Base-by-base conservation (phyloP, 2,113 vertebrate species). In the Melanerpes aurifrons region DNA sequence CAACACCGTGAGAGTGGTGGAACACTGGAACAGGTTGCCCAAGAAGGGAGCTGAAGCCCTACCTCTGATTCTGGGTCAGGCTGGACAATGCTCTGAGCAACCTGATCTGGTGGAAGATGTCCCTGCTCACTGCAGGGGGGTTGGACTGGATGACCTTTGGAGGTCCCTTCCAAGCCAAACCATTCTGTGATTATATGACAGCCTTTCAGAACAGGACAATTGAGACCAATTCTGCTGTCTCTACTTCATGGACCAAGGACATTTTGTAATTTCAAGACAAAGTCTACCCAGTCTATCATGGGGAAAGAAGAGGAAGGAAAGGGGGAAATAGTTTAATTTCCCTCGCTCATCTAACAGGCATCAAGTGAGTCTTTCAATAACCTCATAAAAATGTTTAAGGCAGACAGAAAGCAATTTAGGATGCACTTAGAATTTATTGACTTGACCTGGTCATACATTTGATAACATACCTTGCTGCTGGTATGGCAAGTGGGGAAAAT, bases 361-460 rank as follows among this genome's bases (percentile, higher is more conserved):
- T 82, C 72, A 82, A 91, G 61, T 1, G 37, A 94, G 48, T 57
- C 68, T 72, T 82, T 87, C 82, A 70, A 35, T 56, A 67, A 37
- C 25, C 57, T 77, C 71, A 86, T 70, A 82, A 88, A 90, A 81
- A 78, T 28, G 48, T 43, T 67, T 48, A 87, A 87, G 85, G 73
- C 48, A 83, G 87, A 83, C n/a, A 88, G 40, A 88, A 93, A 91
- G 85, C 73, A 89, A 87, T 85, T 92, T 48, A 73, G 67, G 56
- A 82, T 59, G 48, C 68, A 85, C 87, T 82, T 58, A 87, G 57
- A 86, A 68, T 93, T 70, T 91, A 95, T 73, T 92, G 89, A 89
- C 71, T 91, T 92, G 84, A 84, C 53, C 91, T 26, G 47, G 78
- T 79, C 91, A 48, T 20, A 76, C 5, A 1, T 61, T 89, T 89